Evolutionary conservation across 2,888 invertebrate species (phyloP).

Genomic region (Cantharis lateralis): DNA sequence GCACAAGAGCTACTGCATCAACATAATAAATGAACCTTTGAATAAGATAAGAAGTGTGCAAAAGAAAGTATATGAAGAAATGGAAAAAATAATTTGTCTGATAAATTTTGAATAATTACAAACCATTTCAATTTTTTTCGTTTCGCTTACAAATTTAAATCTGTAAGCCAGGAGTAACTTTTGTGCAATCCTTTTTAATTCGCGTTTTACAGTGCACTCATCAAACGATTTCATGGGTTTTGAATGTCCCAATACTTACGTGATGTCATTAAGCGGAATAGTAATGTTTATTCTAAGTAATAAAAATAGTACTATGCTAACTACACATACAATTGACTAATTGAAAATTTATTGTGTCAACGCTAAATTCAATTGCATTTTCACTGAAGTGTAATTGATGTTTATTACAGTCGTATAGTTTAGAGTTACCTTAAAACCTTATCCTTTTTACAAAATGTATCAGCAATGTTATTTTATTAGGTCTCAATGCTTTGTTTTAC

Average conservation of each 20-base stretch:
- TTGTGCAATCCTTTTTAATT: neutral
- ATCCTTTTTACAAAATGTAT: neutral
- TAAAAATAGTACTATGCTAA: neutral
- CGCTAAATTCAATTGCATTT: neutral
- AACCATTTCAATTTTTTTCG: neutral
- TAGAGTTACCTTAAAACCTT: neutral
- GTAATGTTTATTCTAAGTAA: neutral
- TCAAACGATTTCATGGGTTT: neutral
- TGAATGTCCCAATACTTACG: neutral
- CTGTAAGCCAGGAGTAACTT: neutral
- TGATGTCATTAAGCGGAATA: neutral
- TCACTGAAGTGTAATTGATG: neutral
- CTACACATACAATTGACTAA: neutral
- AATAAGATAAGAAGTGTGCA: neutral
- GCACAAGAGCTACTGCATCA: neutral
- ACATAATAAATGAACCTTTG: neutral
- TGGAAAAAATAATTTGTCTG: neutral
- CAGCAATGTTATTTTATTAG: neutral
- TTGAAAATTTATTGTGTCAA: neutral
- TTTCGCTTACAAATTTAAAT: neutral
- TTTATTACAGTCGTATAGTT: neutral
- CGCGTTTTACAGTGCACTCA: neutral
- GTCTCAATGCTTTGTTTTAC: neutral
- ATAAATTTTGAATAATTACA: neutral
- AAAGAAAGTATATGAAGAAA: neutral